Base-by-base conservation (phyloP, 2,113 vertebrate genomes). In the Saguinus imperator region DNA sequence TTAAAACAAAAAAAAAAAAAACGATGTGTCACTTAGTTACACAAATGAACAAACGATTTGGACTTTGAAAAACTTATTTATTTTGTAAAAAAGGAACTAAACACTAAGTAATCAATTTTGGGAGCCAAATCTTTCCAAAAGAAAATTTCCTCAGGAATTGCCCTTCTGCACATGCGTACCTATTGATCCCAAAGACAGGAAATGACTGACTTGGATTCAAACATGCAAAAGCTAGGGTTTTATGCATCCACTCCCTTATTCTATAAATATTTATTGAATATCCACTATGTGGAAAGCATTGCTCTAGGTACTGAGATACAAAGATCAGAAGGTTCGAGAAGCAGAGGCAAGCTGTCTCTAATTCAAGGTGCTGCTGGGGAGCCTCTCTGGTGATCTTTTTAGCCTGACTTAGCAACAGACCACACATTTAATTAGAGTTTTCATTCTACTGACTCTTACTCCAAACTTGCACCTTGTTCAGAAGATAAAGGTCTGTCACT, bases 1-100 rank as follows among this genome's bases (percentile, higher is more conserved):
- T 87, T 95, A 61, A 97, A 92, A 92, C 50, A 96, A 81, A 32
- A 97, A 95, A 80, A 40, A 40, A 40, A 40, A 64, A 97, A 97
- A 48, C 40, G 18, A 11, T 75, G 87, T 43, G 32, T 95, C 86
- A 57, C 72, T 55, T 88, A 92, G 64, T 91, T 94, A 86, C 64
- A 93, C 57, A 92, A 93, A 57, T 29, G 45, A 73, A n/a, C 80
- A 73, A 18, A 50, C 72, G 83, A 10, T 88, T 40, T 35, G 16
- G 76, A 52, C 76, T 81, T 89, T 11, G 21, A 80, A 77, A 72
- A 76, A 5, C 29, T 57, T 57, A n/a, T n/a, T 68, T 29, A 45
- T 76, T 82, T 91, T 87, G 27, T 58, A 20, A 45, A 66, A 96
- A 52, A 40, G 0, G 37, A 6, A 50, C 37, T 32, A 90, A 94